Conservation (phyloP, 2,797 vertebrate species). For the Sciurus carolinensis region DNA sequence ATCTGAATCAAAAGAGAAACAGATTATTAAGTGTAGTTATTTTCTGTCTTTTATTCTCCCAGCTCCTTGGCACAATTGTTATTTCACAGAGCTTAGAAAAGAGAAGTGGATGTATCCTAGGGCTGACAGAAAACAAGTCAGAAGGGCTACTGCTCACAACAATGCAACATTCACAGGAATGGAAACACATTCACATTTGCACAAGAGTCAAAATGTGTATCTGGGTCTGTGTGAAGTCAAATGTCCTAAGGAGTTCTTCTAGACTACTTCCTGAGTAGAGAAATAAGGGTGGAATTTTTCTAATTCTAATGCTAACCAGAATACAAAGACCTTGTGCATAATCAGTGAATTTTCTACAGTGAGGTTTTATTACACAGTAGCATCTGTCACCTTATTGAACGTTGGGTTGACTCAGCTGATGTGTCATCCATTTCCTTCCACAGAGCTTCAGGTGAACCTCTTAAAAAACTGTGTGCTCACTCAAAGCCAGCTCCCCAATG, state of each 20-base stretch:
- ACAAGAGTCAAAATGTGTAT: background rate
- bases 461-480: background rate
- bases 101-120: background rate
- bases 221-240: constrained; percentile 8
- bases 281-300: constrained; percentile 3
- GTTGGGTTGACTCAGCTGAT: background rate
- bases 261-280: background rate
- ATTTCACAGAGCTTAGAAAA: background rate
- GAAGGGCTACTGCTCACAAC: background rate
- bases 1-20: background rate
- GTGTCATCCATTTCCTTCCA: background rate
- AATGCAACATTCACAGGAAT: background rate
- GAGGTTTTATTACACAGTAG: background rate
- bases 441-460: background rate
- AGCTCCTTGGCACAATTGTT: background rate
- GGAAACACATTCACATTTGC: constrained; percentile 2
- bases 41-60: background rate
- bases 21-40: background rate
- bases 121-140: constrained; percentile 44
- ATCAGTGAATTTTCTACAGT: background rate
- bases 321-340: constrained; percentile 4
- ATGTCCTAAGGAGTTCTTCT: background rate
- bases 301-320: background rate
- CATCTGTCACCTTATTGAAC: constrained; percentile 13
- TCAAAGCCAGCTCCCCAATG: background rate